Conservation (phyloP, 1,140 invertebrate genomes). For the Battus philenor region DNA sequence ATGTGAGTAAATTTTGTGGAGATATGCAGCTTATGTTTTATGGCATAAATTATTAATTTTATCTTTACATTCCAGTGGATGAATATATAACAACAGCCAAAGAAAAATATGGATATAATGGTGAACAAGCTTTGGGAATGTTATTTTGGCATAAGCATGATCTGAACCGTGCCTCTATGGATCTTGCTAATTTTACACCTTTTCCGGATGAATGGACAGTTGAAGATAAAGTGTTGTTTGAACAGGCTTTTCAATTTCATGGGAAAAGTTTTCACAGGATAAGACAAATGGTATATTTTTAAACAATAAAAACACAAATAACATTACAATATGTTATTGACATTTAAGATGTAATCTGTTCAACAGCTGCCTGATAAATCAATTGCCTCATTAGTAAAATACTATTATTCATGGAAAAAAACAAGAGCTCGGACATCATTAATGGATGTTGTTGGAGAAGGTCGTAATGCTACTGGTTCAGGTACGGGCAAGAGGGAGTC, state of each 20-base stretch:
- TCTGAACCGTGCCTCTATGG: constrained; percentile 91
- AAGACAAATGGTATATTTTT: constrained; percentile 92
- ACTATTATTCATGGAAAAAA: constrained; percentile 99
- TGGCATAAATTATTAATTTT: background rate
- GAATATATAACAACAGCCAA: constrained; percentile 96
- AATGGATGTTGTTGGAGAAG: constrained; percentile 85
- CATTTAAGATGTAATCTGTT: constrained; percentile 19
- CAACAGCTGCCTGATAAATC: constrained; percentile 92
- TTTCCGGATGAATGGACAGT: constrained; percentile 99
- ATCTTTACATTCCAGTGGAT: constrained; percentile 81
- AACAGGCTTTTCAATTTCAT: constrained; percentile 98
- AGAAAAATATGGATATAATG: constrained; percentile 98
- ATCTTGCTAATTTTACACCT: constrained; percentile 97
- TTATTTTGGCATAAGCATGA: constrained; percentile 99
- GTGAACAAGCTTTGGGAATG: constrained; percentile 98
- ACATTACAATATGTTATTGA: too few species aligned
- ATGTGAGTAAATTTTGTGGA: constrained; percentile 80
- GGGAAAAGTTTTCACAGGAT: constrained; percentile 98
- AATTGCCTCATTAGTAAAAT: constrained; percentile 96
- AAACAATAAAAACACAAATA: too few species aligned
- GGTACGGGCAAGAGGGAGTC: constrained; percentile 76
- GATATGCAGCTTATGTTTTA: background rate
- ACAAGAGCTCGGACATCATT: constrained; percentile 92
- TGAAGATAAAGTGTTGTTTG: constrained; percentile 98
- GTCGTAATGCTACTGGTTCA: constrained; percentile 77